Percentiles rank a stretch among this genome's conserved stretches.
phyloP scores from a whole-genome alignment of 2,888 invertebrate genomes.

The Cetonia aurata region DNA sequence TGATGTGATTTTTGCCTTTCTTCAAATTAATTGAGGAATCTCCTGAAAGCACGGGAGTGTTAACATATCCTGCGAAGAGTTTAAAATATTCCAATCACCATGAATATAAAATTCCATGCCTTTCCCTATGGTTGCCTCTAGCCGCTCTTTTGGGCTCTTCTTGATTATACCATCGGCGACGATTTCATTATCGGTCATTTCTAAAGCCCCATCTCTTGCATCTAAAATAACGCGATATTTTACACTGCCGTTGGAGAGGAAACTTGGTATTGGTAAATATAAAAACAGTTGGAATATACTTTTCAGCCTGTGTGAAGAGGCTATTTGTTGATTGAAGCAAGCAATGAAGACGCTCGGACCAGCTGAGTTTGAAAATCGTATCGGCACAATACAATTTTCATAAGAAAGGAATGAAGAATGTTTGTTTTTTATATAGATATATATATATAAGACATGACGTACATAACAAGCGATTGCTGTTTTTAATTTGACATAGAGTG shows the following conservation, averaged over 20 bases:
- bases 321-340: slow-evolving; percentile 41
- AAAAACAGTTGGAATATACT: slow-evolving; percentile 58
- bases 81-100: slow-evolving; percentile 69
- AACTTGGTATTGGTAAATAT: slow-evolving; percentile 32
- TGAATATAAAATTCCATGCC: slow-evolving; percentile 95
- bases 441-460: slow-evolving; percentile 10
- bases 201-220: slow-evolving; percentile 70
- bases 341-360: slow-evolving; percentile 32
- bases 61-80: not conserved
- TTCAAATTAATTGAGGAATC: slow-evolving; percentile 86
- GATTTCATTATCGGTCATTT: slow-evolving; percentile 72
- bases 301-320: slow-evolving; percentile 38
- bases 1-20: slow-evolving; percentile 83
- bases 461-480: slow-evolving; percentile 5
- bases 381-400: slow-evolving; percentile 22
- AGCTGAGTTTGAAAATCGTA: slow-evolving; percentile 33
- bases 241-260: slow-evolving; percentile 25
- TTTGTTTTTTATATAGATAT: slow-evolving; percentile 2
- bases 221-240: slow-evolving; percentile 65
- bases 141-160: slow-evolving; percentile 86
- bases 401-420: slow-evolving; percentile 17
- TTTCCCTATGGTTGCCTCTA: slow-evolving; percentile 92
- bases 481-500: slow-evolving; percentile 18
- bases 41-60: slow-evolving; percentile 67
- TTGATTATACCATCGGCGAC: slow-evolving; percentile 88